Percentiles rank a stretch among this genome's conserved stretches.
phyloP scores from a whole-genome alignment of 2,888 invertebrate genomes.

The Tetragonula carbonaria region DNA sequence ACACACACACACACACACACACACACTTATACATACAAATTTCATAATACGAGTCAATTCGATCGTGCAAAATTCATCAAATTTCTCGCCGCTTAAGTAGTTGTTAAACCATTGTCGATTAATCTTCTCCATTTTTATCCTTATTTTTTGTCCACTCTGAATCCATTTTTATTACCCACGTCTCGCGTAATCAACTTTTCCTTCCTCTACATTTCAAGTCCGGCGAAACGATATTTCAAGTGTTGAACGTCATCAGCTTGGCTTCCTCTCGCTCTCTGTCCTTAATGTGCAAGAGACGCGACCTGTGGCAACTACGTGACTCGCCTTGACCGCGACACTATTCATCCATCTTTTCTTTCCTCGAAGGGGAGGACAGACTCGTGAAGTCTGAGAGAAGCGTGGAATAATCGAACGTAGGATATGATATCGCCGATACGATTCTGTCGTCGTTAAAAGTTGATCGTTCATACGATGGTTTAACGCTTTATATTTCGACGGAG shows the following conservation, averaged over 20 bases:
- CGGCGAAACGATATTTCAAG: slow-evolving; percentile 3
- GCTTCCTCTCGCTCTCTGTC: not conserved
- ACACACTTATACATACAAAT: too few relatives aligned
- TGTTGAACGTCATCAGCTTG: not conserved
- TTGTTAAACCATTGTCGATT: too few relatives aligned
- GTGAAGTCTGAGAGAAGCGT: not conserved
- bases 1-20: too few relatives aligned
- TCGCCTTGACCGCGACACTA: not conserved
- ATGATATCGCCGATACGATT: not conserved
- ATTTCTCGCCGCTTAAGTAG: too few relatives aligned
- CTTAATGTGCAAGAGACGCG: not conserved
- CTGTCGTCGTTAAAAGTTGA: not conserved
- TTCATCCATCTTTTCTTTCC: not conserved
- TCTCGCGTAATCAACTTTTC: not conserved
- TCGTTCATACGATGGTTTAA: too few relatives aligned
- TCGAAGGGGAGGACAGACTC: not conserved
- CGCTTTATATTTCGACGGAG: too few relatives aligned
- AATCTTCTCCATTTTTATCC: too few relatives aligned
- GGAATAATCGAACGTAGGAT: not conserved
- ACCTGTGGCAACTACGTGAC: not conserved
- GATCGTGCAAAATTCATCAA: too few relatives aligned
- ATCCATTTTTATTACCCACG: not conserved
- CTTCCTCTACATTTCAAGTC: not conserved
- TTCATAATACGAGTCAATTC: too few relatives aligned
- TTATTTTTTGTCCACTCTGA: too few relatives aligned